Base-by-base conservation (phyloP, 1,140 invertebrate species). In the Antheraea mylitta region DNA sequence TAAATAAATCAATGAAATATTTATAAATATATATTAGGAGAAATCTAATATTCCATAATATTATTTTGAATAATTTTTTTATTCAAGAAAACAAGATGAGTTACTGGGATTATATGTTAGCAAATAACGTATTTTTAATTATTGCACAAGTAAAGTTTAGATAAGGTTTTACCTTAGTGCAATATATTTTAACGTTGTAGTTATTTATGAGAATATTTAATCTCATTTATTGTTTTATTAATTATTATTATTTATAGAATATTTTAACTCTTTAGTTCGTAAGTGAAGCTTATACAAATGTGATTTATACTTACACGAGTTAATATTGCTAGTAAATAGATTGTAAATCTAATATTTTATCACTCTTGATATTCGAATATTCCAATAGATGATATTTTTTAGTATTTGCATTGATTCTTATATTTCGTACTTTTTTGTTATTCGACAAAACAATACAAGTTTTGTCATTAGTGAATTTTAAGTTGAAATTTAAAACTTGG, bases 191-290 rank as follows among this genome's bases (percentile, higher is more conserved):
- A n/a, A 61, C 4, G 18, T 61, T 22, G 19, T 61, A 22, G 19
- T 22, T 22, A 22, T 53, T 61, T 22, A 61, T 22, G 11, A 22
- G 4, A 22, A 61, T 61, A 59, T 59, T 59, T 59, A 59, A 59
- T 59, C 58, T 61, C 18, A 61, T 22, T 22, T 61, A 61, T 61
- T 61, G 58, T 42, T 53, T 53, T 13, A 16, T 53, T 53, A 1
- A 19, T 3, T 22, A 61, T 60, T 19, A 7, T 61, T 22, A 61
- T 61, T 19, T 61, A 36, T 61, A 8, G 16, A 53, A 16, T 53
- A 53, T 53, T 53, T 53, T 11, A 53, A 13, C 45, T 53, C 45
- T 11, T 53, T 53, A 53, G 45, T 53, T 53, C 45, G 6, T 53
- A 53, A 53, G 45, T 16, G 45, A 53, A 53, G 45, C 45, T 53